Conservation (phyloP, 2,888 invertebrate genomes). For the Idaea straminata region DNA sequence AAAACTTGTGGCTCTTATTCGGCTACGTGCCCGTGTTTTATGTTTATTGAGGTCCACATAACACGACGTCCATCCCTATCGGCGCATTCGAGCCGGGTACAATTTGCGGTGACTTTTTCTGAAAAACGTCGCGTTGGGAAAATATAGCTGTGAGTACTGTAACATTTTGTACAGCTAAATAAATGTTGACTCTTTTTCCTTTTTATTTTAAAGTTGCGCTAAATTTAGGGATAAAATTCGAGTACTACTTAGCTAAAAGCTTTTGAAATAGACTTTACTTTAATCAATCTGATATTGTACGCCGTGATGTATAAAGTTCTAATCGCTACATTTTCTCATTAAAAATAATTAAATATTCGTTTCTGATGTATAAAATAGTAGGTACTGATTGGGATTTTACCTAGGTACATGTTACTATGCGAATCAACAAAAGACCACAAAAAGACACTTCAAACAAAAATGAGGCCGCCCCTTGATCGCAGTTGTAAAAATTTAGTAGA, state of each 20-base stretch:
- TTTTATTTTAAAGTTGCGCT: constrained; percentile 3
- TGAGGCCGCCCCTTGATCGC: background rate
- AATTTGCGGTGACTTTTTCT: constrained; percentile 25
- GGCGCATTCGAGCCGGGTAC: constrained; percentile 17
- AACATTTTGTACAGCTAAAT: constrained; percentile 1
- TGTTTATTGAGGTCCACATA: constrained; percentile 31
- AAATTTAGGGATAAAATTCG: background rate
- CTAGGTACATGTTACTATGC: background rate
- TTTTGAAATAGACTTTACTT: background rate
- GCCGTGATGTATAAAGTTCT: background rate
- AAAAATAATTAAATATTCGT: background rate
- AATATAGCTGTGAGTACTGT: background rate
- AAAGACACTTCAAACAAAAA: background rate
- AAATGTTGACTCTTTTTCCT: background rate
- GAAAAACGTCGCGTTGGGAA: background rate
- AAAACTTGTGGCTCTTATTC: constrained; percentile 35
- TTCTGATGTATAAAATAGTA: background rate
- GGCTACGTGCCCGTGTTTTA: constrained; percentile 30
- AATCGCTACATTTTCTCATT: background rate
- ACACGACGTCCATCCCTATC: constrained; percentile 21
- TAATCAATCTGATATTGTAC: too few relatives aligned
- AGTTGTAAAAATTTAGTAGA: background rate
- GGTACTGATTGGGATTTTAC: background rate
- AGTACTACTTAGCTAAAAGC: background rate
- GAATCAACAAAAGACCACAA: background rate